Conservation (phyloP, 2,113 vertebrate species). For the Isurus oxyrinchus region DNA sequence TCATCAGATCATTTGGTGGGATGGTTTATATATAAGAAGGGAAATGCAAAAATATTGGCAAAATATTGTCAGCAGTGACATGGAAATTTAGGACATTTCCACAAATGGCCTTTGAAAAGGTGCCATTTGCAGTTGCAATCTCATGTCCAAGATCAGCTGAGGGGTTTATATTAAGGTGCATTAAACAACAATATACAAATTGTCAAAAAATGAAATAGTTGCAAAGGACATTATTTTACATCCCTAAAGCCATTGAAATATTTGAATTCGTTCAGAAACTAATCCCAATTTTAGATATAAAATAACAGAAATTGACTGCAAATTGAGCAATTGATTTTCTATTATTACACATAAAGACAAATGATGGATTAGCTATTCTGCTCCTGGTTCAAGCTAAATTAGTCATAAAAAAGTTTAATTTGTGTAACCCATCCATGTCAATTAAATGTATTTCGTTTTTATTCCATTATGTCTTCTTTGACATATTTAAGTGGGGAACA, state of each 20-base stretch:
- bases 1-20: background rate
- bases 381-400: background rate
- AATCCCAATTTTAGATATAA: background rate
- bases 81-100: background rate
- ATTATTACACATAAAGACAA: constrained; percentile 1
- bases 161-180: background rate
- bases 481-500: background rate
- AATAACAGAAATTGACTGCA: constrained; percentile 19
- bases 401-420: constrained; percentile 20
- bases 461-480: background rate
- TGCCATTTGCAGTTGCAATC: background rate
- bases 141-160: background rate
- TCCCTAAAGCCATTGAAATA: background rate
- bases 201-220: background rate
- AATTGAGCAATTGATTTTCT: constrained; percentile 19
- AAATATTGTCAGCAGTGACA: background rate
- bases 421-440: background rate
- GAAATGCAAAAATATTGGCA: background rate
- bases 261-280: background rate
- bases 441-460: constrained; percentile 15
- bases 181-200: background rate
- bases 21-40: background rate
- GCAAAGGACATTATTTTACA: background rate
- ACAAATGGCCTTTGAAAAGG: background rate
- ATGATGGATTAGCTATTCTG: background rate